A percentile compares a stretch with the other conserved stretches of the same genome.
Evolutionary conservation across 2,113 vertebrate species (phyloP).

Genomic region (Chrysemys picta): DNA sequence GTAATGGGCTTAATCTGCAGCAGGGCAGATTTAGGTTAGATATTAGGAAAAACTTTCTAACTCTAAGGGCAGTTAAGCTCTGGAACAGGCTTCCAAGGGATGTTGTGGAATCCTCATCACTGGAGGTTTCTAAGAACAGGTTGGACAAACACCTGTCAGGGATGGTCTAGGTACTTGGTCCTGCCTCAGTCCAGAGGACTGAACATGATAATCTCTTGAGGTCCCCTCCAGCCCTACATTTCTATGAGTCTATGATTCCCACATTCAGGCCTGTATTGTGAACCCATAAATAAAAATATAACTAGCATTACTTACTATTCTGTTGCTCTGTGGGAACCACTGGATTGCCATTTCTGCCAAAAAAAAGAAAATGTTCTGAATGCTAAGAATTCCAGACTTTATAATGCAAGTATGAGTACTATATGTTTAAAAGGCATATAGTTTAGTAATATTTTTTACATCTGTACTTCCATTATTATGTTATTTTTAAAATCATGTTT

Average conservation of each 20-base stretch:
- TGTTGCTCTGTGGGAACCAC: constrained; percentile 83
- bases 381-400: constrained; percentile 22
- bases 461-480: not conserved
- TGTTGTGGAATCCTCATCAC: not conserved
- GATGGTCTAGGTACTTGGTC: not conserved
- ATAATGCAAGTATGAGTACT: constrained; percentile 33
- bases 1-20: not conserved
- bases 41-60: not conserved
- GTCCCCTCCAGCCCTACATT: not conserved
- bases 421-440: not conserved
- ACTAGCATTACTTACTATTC: constrained; percentile 82
- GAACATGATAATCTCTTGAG: not conserved
- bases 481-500: not conserved
- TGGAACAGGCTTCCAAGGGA: not conserved
- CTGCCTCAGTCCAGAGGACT: not conserved
- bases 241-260: not conserved
- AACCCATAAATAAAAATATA: not conserved
- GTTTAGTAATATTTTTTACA: not conserved
- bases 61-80: not conserved
- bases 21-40: not conserved
- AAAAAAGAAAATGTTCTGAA: constrained; percentile 68
- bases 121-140: not conserved
- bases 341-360: constrained; percentile 86
- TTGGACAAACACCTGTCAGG: not conserved
- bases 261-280: constrained; percentile 35